Percentiles rank a stretch among this genome's conserved stretches.
Conservation (phyloP, 2,888 invertebrate species). For the Caenorhabditis doughertyi region DNA sequence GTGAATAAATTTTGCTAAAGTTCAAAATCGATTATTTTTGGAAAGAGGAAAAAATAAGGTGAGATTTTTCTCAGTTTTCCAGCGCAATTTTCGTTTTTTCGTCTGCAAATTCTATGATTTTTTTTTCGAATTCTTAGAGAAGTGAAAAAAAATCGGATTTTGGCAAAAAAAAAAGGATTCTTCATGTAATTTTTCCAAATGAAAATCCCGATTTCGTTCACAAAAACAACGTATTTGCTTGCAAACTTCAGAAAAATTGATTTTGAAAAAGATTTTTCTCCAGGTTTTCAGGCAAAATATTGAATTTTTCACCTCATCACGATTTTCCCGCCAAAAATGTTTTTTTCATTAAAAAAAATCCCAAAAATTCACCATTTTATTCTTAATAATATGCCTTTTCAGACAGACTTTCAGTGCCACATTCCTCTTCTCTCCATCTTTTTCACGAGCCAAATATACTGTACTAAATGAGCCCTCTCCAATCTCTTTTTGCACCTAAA, state of each 20-base stretch:
- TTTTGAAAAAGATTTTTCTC: background rate
- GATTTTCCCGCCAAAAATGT: background rate
- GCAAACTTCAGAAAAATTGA: too few species aligned
- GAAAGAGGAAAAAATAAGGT: too few species aligned
- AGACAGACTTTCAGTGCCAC: constrained; percentile 96
- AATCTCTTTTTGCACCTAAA: constrained; percentile 66
- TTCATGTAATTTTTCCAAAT: too few species aligned
- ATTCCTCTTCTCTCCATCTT: constrained; percentile 33
- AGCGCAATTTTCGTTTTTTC: too few species aligned
- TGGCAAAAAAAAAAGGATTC: background rate
- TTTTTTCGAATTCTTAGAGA: too few species aligned
- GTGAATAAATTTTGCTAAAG: too few species aligned
- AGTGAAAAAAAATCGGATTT: background rate
- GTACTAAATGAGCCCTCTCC: constrained; percentile 73
- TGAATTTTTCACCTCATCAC: background rate
- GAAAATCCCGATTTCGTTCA: too few species aligned
- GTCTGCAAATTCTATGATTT: too few species aligned
- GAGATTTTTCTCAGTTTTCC: too few species aligned
- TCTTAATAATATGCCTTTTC: constrained; percentile 93
- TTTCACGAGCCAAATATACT: constrained; percentile 68
- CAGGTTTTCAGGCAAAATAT: background rate
- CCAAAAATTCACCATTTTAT: constrained; percentile 92
- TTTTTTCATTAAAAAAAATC: background rate
- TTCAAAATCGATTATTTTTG: too few species aligned
- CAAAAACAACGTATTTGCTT: too few species aligned